Percentiles rank a stretch among this genome's conserved stretches.
These are phyloP conservation scores for Pammene fasciana DNA, from an alignment of 2,888 invertebrate genomes.

Conservation along the genomic window DNA sequence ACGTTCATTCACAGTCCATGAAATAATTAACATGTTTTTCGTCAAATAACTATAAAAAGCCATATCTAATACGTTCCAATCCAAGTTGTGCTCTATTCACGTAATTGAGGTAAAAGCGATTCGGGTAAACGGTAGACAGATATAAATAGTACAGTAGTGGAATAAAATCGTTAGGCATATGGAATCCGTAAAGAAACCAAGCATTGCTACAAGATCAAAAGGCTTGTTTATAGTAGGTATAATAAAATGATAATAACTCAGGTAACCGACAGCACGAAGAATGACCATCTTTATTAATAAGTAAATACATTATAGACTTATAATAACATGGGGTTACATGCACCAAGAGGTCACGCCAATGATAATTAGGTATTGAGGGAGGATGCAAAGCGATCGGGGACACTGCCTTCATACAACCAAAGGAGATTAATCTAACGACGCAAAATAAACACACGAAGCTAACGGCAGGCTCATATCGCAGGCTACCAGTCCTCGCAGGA, in stretches of 20 bases:
- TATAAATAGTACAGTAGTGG: conserved; percentile 45
- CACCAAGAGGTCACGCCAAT: conserved; percentile 84
- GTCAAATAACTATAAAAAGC: conserved; percentile 71
- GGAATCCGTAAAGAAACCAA: conserved; percentile 67
- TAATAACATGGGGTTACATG: conserved; percentile 75
- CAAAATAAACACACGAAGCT: conserved; percentile 67
- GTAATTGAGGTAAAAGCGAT: conserved; percentile 67
- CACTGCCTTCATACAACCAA: conserved; percentile 83
- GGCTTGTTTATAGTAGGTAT: conserved; percentile 54
- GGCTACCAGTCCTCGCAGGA: conserved; percentile 64
- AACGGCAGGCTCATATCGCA: conserved; percentile 53
- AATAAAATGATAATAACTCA: conserved; percentile 59
- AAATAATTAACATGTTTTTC: conserved; percentile 56
- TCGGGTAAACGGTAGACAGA: conserved; percentile 50
- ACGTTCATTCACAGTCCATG: conserved; percentile 51
- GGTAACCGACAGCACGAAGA: conserved; percentile 56
- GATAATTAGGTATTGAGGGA: conserved; percentile 72
- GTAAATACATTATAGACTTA: conserved; percentile 61
- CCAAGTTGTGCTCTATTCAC: conserved; percentile 66
- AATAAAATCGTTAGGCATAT: conserved; percentile 59
- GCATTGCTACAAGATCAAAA: conserved; percentile 69
- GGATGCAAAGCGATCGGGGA: conserved; percentile 84
- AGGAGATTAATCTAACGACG: conserved; percentile 72
- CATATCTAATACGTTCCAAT: conserved; percentile 67
- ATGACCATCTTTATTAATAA: conserved; percentile 53